phyloP scores from a whole-genome alignment of 1,140 invertebrate genomes.

The Achatina immaculata region DNA sequence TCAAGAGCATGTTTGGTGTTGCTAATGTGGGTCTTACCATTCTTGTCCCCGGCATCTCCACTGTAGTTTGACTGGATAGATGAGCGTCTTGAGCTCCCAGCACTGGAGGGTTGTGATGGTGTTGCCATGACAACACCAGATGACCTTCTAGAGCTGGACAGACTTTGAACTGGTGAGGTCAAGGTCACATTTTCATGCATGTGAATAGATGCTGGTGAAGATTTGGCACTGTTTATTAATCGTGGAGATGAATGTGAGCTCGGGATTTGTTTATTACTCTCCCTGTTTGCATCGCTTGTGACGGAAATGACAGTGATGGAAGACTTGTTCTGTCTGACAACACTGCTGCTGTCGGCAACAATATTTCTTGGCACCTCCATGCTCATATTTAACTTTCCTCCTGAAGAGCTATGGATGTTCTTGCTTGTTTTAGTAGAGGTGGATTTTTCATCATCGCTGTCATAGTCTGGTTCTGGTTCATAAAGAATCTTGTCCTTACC shows the following conservation, averaged over 20 bases:
- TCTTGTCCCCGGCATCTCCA: slow-evolving; percentile 42
- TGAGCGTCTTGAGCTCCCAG: slow-evolving; percentile 40
- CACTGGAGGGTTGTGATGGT: slow-evolving; percentile 49
- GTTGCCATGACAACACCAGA: slow-evolving; percentile 28
- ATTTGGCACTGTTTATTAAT: not conserved
- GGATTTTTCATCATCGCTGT: slow-evolving; percentile 56
- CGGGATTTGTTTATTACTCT: slow-evolving; percentile 1
- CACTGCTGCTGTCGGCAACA: not conserved
- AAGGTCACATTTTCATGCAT: slow-evolving; percentile 2
- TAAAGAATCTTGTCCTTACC: slow-evolving; percentile 35
- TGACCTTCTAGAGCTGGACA: slow-evolving; percentile 26
- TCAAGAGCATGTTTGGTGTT: slow-evolving; percentile 21
- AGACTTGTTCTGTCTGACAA: slow-evolving; percentile 8
- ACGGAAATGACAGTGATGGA: slow-evolving; percentile 60
- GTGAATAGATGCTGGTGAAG: slow-evolving; percentile 6
- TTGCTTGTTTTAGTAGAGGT: not conserved
- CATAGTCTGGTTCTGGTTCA: slow-evolving; percentile 67
- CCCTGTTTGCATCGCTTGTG: slow-evolving; percentile 37
- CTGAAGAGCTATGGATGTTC: not conserved
- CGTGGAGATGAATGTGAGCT: not conserved
- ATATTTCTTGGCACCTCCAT: not conserved
- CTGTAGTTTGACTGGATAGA: slow-evolving; percentile 44
- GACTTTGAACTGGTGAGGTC: slow-evolving; percentile 37
- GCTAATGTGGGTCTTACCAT: slow-evolving; percentile 19
- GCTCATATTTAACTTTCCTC: not conserved